phyloP scores from a whole-genome alignment of 92 coral and sea anemone species.

The Desmophyllum pertusum region DNA sequence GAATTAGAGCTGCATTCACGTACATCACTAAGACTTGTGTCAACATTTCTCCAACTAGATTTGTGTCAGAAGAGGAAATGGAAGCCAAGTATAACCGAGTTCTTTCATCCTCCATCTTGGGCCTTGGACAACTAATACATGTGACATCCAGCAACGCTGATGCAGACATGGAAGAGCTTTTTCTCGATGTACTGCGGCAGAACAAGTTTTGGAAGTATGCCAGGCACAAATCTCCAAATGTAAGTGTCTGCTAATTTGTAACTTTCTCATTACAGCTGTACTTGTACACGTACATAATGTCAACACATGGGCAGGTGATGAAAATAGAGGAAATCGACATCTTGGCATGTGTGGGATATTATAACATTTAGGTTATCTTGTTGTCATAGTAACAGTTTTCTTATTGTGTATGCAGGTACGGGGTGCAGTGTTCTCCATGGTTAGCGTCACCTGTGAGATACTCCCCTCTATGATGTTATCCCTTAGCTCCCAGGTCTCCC shows the following conservation, averaged over 20 bases:
- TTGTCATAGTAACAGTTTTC: neutral
- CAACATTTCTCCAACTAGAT: constrained; percentile 54
- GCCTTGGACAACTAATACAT: constrained; percentile 79
- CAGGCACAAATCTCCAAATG: constrained; percentile 88
- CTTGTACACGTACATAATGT: neutral
- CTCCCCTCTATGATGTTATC: constrained; percentile 57
- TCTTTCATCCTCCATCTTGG: constrained; percentile 78
- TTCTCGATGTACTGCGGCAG: constrained; percentile 59
- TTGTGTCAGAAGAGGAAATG: constrained; percentile 85
- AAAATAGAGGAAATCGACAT: too few species aligned
- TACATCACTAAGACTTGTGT: too few species aligned
- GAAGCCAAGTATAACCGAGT: constrained; percentile 83
- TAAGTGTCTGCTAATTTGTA: constrained; percentile 25
- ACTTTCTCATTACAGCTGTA: neutral
- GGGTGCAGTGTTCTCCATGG: constrained; percentile 80
- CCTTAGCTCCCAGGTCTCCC: constrained; percentile 76
- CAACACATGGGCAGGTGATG: neutral
- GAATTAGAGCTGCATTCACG: neutral
- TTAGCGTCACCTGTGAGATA: constrained; percentile 75
- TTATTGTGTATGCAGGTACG: constrained; percentile 61
- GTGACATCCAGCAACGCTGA: constrained; percentile 56
- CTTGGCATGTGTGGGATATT: too few species aligned
- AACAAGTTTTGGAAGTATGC: constrained; percentile 93
- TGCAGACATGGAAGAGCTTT: constrained; percentile 59
- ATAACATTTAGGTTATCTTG: too few species aligned